Evolutionary conservation across 2,797 vertebrate genomes (phyloP).

Genomic region (Sebastes itinus): DNA sequence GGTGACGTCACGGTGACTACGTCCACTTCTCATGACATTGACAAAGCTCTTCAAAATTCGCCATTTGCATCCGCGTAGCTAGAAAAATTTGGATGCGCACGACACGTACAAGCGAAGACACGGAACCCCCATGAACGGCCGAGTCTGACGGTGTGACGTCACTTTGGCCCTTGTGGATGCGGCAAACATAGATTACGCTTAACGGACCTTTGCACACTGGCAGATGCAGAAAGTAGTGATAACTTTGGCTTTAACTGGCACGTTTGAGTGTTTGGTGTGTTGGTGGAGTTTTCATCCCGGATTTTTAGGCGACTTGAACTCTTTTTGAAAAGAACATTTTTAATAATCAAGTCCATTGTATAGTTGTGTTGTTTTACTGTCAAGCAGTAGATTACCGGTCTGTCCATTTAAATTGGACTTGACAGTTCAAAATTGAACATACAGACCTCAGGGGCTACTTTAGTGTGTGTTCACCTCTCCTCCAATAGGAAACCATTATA

Average conservation of each 20-base stretch:
- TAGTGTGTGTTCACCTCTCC: background rate
- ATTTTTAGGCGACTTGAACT: background rate
- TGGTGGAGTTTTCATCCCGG: background rate
- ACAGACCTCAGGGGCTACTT: background rate
- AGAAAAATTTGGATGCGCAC: too few species aligned
- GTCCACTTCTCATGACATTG: too few species aligned
- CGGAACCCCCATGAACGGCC: too few species aligned
- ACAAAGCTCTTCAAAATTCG: too few species aligned
- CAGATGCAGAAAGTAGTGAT: accelerated
- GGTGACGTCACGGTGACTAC: too few species aligned
- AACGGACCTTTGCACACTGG: accelerated
- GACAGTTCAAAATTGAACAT: background rate
- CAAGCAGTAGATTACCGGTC: background rate
- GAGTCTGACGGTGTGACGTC: background rate
- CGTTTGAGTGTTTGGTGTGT: background rate
- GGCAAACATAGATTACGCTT: background rate
- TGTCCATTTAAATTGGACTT: background rate
- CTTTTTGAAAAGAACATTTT: background rate
- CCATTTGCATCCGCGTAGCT: too few species aligned
- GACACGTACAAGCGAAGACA: too few species aligned
- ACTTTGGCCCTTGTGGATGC: background rate
- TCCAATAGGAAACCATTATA: background rate
- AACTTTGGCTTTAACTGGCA: accelerated
- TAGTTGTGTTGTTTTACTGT: background rate
- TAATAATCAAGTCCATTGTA: background rate